Base-by-base conservation (phyloP, 2,888 invertebrate genomes). In the Perizoma flavofasciatum region DNA sequence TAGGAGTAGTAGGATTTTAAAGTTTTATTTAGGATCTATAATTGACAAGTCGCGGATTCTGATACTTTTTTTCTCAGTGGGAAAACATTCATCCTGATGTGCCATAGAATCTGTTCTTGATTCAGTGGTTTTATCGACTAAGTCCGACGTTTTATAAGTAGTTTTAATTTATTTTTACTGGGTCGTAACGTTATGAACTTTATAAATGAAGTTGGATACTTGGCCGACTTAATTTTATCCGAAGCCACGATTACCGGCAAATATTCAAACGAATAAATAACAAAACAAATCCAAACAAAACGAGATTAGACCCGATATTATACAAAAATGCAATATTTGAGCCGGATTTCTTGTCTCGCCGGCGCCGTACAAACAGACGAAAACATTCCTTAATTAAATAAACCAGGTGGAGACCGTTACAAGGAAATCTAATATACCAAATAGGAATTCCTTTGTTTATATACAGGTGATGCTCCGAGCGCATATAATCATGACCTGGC, bases 381-480 rank as follows among this genome's bases (percentile, higher is more conserved):
- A 83, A 85, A 85, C 82, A 83, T 80, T 74, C 78, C 81, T 85
- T 86, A 86, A 86, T 86, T 86, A 85, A 86, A 85, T 85, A 77
- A 81, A 72, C 73, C 71, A 65, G 85, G 85, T 85, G 79, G 78
- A 74, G 73, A 75, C 73, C 70, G 68, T 68, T 72, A 69, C 73
- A 71, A 68, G 72, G 71, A 77, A 83, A 82, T 85, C 81, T 84
- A 83, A 85, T 84, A 84, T 75, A 77, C 73, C 70, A 68, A 76
- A 80, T 77, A 75, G 77, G 74, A 80, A 81, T 83, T 79, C 69
- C 72, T 75, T 81, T 81, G 77, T 79, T 79, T 80, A 72, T 78
- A 68, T 64, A 66, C 60, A 70, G 61, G 57, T n/a, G 39, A 6
- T 6, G 49, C 6, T 32, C 6, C n/a, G 11, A 35, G 35, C 32